These are phyloP conservation scores for Heliconius hermathena DNA, from an alignment of 1,140 invertebrate genomes.

Conservation along the genomic window DNA sequence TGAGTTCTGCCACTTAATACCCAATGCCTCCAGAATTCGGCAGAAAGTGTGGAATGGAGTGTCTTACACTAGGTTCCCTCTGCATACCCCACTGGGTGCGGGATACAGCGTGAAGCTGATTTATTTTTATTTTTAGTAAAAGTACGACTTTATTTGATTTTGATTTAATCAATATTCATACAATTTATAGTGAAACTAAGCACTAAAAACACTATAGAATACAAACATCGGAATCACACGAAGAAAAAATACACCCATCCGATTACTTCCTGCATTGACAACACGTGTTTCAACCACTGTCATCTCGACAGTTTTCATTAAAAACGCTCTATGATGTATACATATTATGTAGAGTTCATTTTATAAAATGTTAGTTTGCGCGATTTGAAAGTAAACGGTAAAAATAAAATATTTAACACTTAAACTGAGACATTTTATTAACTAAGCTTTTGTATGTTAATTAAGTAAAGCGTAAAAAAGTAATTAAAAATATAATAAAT, in stretches of 20 bases:
- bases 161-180: too few species aligned
- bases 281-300: slow-evolving; percentile 60
- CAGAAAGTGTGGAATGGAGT: too few species aligned
- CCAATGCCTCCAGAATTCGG: too few species aligned
- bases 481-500: background rate
- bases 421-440: background rate
- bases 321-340: slow-evolving; percentile 39
- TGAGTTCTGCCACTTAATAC: too few species aligned
- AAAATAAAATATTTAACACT: background rate
- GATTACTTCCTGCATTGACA: slow-evolving; percentile 67
- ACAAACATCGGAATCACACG: background rate
- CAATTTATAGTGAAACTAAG: background rate
- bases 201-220: background rate
- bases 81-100: too few species aligned
- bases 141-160: too few species aligned
- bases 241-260: slow-evolving; percentile 34
- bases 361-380: background rate
- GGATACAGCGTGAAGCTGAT: too few species aligned
- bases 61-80: too few species aligned
- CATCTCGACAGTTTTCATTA: slow-evolving; percentile 53
- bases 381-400: background rate
- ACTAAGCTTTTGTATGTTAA: background rate
- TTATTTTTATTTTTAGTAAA: too few species aligned
- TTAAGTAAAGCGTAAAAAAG: background rate
- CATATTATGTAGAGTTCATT: background rate